Base-by-base conservation (phyloP, 1,140 invertebrate species). In the Plutomurus gul region DNA sequence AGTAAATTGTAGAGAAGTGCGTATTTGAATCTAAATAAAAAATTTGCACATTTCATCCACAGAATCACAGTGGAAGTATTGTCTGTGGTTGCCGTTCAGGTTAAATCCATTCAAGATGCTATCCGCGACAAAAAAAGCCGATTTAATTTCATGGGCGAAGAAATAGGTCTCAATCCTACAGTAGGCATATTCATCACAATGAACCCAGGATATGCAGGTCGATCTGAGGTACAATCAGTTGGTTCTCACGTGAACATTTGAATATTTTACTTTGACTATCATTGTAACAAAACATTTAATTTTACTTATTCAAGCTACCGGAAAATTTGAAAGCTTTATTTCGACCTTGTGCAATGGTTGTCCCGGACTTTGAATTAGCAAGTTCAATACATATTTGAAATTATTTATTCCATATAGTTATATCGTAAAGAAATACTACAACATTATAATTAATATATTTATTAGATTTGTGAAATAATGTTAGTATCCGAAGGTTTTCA, bases 401-500 rank as follows among this genome's bases (percentile, higher is more conserved):
- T n/a, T n/a, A n/a, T n/a, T n/a, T n/a, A n/a, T n/a, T n/a, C n/a
- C n/a, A n/a, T n/a, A n/a, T n/a, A n/a, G n/a, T n/a, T n/a, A n/a
- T n/a, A n/a, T n/a, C n/a, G n/a, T n/a, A n/a, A n/a, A n/a, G n/a
- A n/a, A n/a, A n/a, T n/a, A n/a, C n/a, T n/a, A n/a, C n/a, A n/a
- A n/a, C n/a, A n/a, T n/a, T n/a, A n/a, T n/a, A n/a, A n/a, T n/a
- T n/a, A n/a, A n/a, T n/a, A n/a, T n/a, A n/a, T n/a, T n/a, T n/a
- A n/a, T n/a, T n/a, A n/a, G 56, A 98, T 99, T 85, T 97, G 95
- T 87, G 97, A 99, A 89, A 98, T 99, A 82, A 98, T 98, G 96
- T 92, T 98, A 85, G 96, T 98, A 0, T 96, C 96, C 37, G 96
- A 98, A 89, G 97, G 96, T 22, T 99, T 99, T 86, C 93, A 98